These are phyloP conservation scores for Craterocephalus amniculus DNA, from an alignment of 2,797 vertebrate species.

Conservation along the genomic window DNA sequence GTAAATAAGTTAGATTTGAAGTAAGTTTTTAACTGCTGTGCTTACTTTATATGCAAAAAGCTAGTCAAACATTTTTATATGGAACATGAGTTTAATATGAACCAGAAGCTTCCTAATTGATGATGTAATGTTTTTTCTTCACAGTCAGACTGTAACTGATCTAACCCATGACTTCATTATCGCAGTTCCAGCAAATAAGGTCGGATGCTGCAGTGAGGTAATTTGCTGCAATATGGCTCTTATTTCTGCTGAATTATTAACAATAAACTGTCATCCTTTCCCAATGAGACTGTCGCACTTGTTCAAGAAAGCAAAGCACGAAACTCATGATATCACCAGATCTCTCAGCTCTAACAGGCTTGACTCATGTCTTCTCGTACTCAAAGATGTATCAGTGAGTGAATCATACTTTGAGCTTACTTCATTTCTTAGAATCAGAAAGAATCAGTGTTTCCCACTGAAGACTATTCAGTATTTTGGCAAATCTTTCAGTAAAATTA, in stretches of 20 bases:
- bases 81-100: slow-evolving; percentile 42
- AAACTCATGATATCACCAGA: slow-evolving; percentile 55
- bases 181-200: slow-evolving; percentile 43
- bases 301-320: slow-evolving; percentile 23
- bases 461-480: too few relatives aligned
- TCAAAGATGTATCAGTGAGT: slow-evolving; percentile 37
- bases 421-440: slow-evolving; percentile 51
- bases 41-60: slow-evolving; percentile 30
- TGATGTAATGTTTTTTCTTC: slow-evolving; percentile 56
- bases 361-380: slow-evolving; percentile 35
- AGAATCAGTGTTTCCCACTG: slow-evolving; percentile 23
- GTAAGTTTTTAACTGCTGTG: slow-evolving; percentile 21
- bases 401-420: slow-evolving; percentile 53
- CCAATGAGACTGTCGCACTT: slow-evolving; percentile 28
- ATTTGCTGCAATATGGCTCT: slow-evolving; percentile 59
- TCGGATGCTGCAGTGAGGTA: slow-evolving; percentile 48
- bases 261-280: slow-evolving; percentile 8
- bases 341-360: slow-evolving; percentile 28
- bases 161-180: slow-evolving; percentile 65
- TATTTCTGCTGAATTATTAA: slow-evolving; percentile 69
- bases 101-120: slow-evolving; percentile 36
- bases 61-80: slow-evolving; percentile 48
- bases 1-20: slow-evolving; percentile 47
- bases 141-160: slow-evolving; percentile 37
- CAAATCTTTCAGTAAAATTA: neutral